Conservation (phyloP, 2,797 vertebrate genomes). For the Periophthalmus magnuspinnatus region DNA sequence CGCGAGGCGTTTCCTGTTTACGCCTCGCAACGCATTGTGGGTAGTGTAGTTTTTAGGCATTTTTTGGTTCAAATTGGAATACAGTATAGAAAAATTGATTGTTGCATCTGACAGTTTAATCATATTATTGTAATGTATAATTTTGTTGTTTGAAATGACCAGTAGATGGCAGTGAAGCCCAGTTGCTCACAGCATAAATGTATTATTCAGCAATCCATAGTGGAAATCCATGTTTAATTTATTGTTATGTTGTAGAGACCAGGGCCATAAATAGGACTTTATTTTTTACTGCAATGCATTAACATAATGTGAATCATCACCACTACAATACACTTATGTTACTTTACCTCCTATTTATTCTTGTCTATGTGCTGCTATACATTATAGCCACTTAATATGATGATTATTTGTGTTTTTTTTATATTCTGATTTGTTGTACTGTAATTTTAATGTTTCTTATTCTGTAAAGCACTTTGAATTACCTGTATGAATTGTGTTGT, state of each 20-base stretch:
- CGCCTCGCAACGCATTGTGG: constrained; percentile 56
- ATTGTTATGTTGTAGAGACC: not conserved
- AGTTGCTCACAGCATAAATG: not conserved
- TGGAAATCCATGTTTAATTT: not conserved
- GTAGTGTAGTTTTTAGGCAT: constrained; percentile 46
- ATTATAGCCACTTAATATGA: too few relatives aligned
- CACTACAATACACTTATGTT: too few relatives aligned
- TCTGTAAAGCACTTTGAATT: too few relatives aligned
- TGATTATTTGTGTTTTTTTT: too few relatives aligned
- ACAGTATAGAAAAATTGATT: not conserved
- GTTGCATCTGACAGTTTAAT: not conserved
- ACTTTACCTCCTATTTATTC: too few relatives aligned
- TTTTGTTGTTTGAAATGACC: constrained; percentile 14
- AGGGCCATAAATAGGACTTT: not conserved
- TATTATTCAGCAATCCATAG: constrained; percentile 2
- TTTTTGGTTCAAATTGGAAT: not conserved
- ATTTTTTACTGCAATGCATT: too few relatives aligned
- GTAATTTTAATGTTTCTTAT: too few relatives aligned
- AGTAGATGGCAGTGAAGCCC: constrained; percentile 47
- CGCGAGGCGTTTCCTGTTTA: constrained; percentile 60
- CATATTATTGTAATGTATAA: not conserved
- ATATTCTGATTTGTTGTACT: too few relatives aligned
- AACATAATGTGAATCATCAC: too few relatives aligned
- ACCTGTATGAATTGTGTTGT: too few relatives aligned
- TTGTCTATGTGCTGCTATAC: too few relatives aligned